Percentiles rank a stretch among this genome's conserved stretches.
Conservation (phyloP, 2,888 invertebrate genomes). For the Apodemia duryi region DNA sequence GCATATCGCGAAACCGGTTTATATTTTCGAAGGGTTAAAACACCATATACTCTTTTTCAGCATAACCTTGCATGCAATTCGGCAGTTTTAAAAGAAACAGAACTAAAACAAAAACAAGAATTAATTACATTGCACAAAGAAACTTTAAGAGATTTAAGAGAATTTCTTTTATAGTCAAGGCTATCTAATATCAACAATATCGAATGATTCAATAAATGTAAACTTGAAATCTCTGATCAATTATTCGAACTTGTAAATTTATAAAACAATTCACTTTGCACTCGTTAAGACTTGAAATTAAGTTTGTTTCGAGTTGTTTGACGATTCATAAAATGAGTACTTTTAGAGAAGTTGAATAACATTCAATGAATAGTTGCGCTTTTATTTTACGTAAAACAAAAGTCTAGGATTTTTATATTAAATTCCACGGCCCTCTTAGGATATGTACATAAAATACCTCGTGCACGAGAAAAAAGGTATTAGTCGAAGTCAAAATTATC, state of each 20-base stretch:
- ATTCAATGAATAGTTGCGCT: neutral
- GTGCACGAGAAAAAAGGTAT: no score
- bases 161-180: neutral
- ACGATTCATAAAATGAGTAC: neutral
- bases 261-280: constrained; percentile 3
- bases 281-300: constrained; percentile 7
- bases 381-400: neutral
- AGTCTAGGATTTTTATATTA: no score
- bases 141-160: no score
- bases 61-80: neutral
- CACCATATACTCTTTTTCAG: neutral
- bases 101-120: neutral
- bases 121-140: neutral
- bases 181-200: constrained; percentile 4
- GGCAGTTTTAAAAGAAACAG: neutral
- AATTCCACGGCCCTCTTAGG: no score
- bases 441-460: no score
- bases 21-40: no score
- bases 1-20: no score
- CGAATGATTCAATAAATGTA: neutral
- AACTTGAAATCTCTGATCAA: neutral
- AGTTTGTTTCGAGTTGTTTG: neutral
- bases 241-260: neutral
- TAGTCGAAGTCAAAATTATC: no score
- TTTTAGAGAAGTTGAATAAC: neutral